These are phyloP conservation scores for Hirtodrosophila cameraria DNA, from an alignment of 2,888 invertebrate genomes.

Conservation along the genomic window DNA sequence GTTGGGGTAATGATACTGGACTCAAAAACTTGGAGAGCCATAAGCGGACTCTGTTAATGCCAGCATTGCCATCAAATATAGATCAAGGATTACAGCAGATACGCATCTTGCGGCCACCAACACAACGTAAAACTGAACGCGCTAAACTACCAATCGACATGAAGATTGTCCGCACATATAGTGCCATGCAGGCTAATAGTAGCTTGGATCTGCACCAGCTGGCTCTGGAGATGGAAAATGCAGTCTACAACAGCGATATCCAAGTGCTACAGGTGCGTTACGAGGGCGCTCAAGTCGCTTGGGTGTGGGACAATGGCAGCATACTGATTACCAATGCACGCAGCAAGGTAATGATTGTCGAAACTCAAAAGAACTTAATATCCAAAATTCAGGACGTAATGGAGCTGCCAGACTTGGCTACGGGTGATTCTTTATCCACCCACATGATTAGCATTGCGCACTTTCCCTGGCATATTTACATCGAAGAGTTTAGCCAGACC, in stretches of 20 bases:
- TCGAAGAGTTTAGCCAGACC: slow-evolving; percentile 20
- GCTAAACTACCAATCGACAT: slow-evolving; percentile 25
- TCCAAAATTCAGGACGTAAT: not conserved
- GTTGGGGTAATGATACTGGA: not conserved
- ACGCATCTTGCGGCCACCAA: slow-evolving; percentile 33
- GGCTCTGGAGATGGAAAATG: not conserved
- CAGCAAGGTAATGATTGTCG: slow-evolving; percentile 12
- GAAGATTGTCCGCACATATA: slow-evolving; percentile 16
- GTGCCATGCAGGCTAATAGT: slow-evolving; percentile 22
- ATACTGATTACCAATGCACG: slow-evolving; percentile 42
- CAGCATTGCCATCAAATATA: slow-evolving; percentile 15
- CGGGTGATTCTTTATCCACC: slow-evolving; percentile 1
- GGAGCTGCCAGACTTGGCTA: fast-evolving
- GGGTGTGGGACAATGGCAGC: slow-evolving; percentile 52
- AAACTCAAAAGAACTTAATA: slow-evolving; percentile 18
- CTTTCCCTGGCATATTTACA: slow-evolving; percentile 36
- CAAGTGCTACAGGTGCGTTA: slow-evolving; percentile 41
- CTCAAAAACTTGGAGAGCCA: not conserved
- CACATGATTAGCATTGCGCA: slow-evolving; percentile 15
- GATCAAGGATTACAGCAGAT: slow-evolving; percentile 34
- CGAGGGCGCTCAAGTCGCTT: slow-evolving; percentile 22
- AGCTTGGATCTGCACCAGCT: slow-evolving; percentile 13
- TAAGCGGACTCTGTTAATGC: slow-evolving; percentile 22
- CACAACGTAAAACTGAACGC: slow-evolving; percentile 4
- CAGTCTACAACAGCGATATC: slow-evolving; percentile 15